Conservation (phyloP, 2,797 vertebrate genomes). For the Adelosebastes latens region DNA sequence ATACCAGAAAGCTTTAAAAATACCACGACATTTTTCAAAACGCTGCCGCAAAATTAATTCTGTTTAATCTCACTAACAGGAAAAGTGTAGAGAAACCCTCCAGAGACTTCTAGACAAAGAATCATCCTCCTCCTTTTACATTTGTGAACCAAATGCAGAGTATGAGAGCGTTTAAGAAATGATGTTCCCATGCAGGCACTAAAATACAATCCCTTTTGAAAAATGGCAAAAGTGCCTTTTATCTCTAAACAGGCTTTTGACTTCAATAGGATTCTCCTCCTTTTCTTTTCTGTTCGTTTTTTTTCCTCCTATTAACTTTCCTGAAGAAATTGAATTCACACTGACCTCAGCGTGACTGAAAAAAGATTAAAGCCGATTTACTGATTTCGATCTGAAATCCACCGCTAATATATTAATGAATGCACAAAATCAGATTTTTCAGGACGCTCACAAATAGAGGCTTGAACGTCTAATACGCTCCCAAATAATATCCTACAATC, state of each 20-base stretch:
- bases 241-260: slow-evolving; percentile 60
- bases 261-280: slow-evolving; percentile 43
- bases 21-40: background rate
- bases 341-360: slow-evolving; percentile 25
- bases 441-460: background rate
- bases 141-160: slow-evolving; percentile 31
- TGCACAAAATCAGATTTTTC: background rate
- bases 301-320: slow-evolving; percentile 28
- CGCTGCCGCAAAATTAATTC: background rate
- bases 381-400: slow-evolving; percentile 34
- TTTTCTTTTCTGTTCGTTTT: background rate
- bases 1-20: background rate
- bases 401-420: slow-evolving; percentile 7
- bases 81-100: slow-evolving; percentile 9
- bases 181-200: slow-evolving; percentile 42
- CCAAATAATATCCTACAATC: background rate
- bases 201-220: slow-evolving; percentile 54
- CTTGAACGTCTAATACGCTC: background rate
- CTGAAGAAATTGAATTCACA: slow-evolving; percentile 31
- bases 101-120: slow-evolving; percentile 30
- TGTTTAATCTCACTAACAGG: slow-evolving; percentile 4
- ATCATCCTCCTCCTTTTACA: slow-evolving; percentile 17
- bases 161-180: slow-evolving; percentile 50
- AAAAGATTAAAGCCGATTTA: slow-evolving; percentile 24
- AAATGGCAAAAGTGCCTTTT: slow-evolving; percentile 49